Conservation (phyloP, 1,140 invertebrate species). For the Samia ricini region DNA sequence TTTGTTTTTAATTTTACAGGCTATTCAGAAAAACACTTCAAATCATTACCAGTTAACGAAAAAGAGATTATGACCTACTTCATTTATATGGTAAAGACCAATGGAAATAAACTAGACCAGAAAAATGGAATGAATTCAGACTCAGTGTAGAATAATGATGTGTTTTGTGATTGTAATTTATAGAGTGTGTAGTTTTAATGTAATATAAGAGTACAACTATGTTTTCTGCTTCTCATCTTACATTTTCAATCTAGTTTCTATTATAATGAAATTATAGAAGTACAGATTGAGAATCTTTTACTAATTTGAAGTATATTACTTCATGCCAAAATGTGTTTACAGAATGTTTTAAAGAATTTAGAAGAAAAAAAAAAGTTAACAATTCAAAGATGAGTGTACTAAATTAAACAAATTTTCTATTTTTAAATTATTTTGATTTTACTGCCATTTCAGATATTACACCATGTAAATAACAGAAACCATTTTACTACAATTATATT, state of each 20-base stretch:
- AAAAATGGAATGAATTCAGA: conserved; percentile 88
- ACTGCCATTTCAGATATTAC: not conserved
- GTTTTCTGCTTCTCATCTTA: conserved; percentile 8
- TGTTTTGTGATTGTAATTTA: conserved; percentile 42
- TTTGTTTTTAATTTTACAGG: conserved; percentile 80
- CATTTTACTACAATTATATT: not conserved
- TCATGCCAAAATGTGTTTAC: conserved; percentile 27
- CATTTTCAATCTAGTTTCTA: conserved; percentile 48
- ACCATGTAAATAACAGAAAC: not conserved
- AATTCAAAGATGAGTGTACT: no score
- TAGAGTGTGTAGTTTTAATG: conserved; percentile 48
- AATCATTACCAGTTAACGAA: conserved; percentile 94
- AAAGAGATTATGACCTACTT: conserved; percentile 98
- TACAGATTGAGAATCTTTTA: conserved; percentile 26
- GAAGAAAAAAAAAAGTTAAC: not conserved
- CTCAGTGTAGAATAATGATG: conserved; percentile 54
- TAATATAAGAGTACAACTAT: conserved; percentile 28
- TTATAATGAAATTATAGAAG: conserved; percentile 16
- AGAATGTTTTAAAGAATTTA: conserved; percentile 3
- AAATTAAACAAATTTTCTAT: not conserved
- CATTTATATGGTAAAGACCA: conserved; percentile 97
- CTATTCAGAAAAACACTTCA: conserved; percentile 96
- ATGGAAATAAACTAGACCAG: conserved; percentile 94
- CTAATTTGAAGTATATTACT: conserved; percentile 36
- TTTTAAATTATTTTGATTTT: not conserved